A percentile compares a stretch with the other conserved stretches of the same genome.
phyloP scores from a whole-genome alignment of 1,140 invertebrate species.

The Orussus abietinus region DNA sequence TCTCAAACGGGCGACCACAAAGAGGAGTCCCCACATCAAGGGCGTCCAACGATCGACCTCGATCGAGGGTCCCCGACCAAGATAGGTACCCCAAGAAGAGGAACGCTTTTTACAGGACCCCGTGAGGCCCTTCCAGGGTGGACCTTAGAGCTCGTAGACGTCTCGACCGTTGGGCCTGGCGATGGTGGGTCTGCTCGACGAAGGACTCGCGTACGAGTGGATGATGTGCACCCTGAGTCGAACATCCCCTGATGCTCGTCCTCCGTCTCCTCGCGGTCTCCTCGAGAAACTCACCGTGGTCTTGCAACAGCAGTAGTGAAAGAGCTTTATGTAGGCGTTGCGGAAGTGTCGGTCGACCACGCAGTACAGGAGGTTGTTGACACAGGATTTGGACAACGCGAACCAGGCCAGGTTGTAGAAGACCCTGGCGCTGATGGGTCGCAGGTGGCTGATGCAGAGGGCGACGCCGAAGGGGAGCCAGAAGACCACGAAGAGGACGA shows the following conservation, averaged over 20 bases:
- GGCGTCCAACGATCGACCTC: too few species aligned
- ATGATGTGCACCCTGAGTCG: slow-evolving; percentile 69
- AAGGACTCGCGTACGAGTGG: slow-evolving; percentile 64
- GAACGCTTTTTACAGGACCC: too few species aligned
- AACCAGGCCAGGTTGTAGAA: slow-evolving; percentile 68
- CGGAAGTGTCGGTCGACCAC: slow-evolving; percentile 65
- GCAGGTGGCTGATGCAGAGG: slow-evolving; percentile 52
- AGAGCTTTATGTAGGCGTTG: slow-evolving; percentile 72
- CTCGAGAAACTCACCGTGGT: slow-evolving; percentile 69
- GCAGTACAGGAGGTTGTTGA: slow-evolving; percentile 67
- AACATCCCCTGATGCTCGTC: slow-evolving; percentile 62
- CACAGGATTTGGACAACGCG: slow-evolving; percentile 64
- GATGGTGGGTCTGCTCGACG: slow-evolving; percentile 44
- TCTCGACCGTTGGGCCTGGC: slow-evolving; percentile 52
- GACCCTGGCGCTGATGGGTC: slow-evolving; percentile 49
- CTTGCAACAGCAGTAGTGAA: slow-evolving; percentile 81
- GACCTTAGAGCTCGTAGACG: slow-evolving; percentile 56
- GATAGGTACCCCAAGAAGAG: background rate
- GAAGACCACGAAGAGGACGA: slow-evolving; percentile 60
- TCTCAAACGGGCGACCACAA: too few species aligned
- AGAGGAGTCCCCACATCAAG: too few species aligned
- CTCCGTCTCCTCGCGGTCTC: slow-evolving; percentile 56
- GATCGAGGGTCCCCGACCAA: too few species aligned
- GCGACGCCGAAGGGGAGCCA: slow-evolving; percentile 68
- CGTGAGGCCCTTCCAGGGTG: too few species aligned